These are phyloP conservation scores for Oikopleura albicans DNA, from an alignment of 23 tunicate genomes.

Conservation along the genomic window DNA sequence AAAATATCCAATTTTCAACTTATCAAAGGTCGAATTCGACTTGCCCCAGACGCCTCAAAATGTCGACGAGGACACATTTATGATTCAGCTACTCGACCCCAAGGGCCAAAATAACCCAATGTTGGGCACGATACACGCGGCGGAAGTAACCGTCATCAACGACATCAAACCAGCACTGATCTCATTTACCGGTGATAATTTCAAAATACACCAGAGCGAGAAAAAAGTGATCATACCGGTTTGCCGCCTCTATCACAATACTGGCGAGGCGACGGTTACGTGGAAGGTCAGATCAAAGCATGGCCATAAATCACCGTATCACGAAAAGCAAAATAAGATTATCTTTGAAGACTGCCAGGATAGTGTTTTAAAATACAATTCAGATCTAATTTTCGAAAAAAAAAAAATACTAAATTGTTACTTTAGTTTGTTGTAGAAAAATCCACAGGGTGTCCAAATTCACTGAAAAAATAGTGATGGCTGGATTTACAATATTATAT, in stretches of 20 bases:
- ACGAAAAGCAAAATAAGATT: not conserved
- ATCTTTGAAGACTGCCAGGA: not conserved
- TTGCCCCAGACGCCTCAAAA: slow-evolving; percentile 41
- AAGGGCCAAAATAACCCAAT: slow-evolving; percentile 20
- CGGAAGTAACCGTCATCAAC: slow-evolving; percentile 37
- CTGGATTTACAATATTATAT: no score
- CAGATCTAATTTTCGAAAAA: no score
- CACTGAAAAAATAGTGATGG: no score
- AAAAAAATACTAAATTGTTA: no score
- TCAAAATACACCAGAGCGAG: not conserved
- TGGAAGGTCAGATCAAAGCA: slow-evolving; percentile 21
- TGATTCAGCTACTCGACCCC: slow-evolving; percentile 17
- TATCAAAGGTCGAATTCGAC: slow-evolving; percentile 24
- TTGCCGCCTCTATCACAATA: slow-evolving; percentile 21
- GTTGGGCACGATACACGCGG: not conserved
- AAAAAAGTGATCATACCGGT: slow-evolving; percentile 31
- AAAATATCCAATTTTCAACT: no score
- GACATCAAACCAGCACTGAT: slow-evolving; percentile 44
- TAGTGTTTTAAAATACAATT: no score
- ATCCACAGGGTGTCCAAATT: no score
- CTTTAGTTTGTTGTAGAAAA: no score
- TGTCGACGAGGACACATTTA: slow-evolving; percentile 34
- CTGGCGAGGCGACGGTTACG: slow-evolving; percentile 36
- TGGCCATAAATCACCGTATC: not conserved
- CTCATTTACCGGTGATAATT: slow-evolving; percentile 21